Evolutionary conservation across 1,140 invertebrate genomes (phyloP).

Genomic region (Frieseomelitta varia): DNA sequence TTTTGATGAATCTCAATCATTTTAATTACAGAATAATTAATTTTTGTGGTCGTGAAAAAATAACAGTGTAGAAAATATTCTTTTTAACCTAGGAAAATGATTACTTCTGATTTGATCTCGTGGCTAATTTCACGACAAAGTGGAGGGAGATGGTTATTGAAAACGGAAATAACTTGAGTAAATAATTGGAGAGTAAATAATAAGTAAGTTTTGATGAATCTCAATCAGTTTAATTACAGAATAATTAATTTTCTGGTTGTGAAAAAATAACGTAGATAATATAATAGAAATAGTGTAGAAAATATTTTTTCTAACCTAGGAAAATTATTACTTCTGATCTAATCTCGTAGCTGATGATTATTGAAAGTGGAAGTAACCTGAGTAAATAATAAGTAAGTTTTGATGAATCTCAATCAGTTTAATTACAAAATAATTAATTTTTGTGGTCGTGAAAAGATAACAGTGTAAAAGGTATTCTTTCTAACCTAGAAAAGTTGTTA

Average conservation of each 20-base stretch:
- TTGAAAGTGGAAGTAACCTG: slow-evolving; percentile 5
- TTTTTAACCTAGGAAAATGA: neutral
- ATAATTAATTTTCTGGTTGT: neutral
- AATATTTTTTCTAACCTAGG: neutral
- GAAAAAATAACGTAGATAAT: too few species aligned
- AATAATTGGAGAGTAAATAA: neutral
- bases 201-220: neutral
- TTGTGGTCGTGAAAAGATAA: neutral
- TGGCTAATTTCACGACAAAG: neutral
- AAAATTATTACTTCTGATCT: neutral
- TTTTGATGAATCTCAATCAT: neutral
- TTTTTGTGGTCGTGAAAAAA: neutral
- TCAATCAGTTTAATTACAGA: neutral
- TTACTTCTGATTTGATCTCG: neutral
- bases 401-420: neutral
- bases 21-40: neutral
- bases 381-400: slow-evolving; percentile 32
- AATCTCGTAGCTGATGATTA: neutral
- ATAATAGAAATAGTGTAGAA: too few species aligned
- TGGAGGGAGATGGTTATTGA: neutral
- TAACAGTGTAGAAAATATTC: too few species aligned
- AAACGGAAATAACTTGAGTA: slow-evolving; percentile 28
- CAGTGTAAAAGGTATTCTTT: neutral
- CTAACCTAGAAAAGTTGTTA: neutral
- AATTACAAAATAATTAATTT: neutral